Percentiles rank a stretch among this genome's conserved stretches.
Evolutionary conservation across 2,113 vertebrate genomes (phyloP).

Genomic region (Cygnus buccinator): DNA sequence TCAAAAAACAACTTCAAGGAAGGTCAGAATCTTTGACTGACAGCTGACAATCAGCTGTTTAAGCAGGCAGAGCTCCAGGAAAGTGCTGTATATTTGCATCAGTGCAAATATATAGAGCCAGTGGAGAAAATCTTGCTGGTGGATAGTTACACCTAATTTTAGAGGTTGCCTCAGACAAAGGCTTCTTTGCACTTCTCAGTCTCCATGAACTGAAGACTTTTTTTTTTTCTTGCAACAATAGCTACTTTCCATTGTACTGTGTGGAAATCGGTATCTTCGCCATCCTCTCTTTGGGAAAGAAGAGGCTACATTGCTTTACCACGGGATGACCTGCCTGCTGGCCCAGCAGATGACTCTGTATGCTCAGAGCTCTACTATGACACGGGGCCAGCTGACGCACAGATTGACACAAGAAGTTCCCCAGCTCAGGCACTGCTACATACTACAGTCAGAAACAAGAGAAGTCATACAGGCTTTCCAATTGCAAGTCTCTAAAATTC

Average conservation of each 20-base stretch:
- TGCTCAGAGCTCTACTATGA: neutral
- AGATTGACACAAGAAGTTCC: neutral
- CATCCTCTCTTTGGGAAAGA: neutral
- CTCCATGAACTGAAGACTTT: neutral
- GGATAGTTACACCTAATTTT: neutral
- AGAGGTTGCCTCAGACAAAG: neutral
- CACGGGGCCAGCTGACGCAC: neutral
- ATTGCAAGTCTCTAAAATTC: neutral
- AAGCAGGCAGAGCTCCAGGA: neutral
- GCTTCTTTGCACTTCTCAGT: neutral
- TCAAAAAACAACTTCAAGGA: neutral
- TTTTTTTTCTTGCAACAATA: neutral
- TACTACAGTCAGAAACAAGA: neutral
- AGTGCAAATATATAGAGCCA: neutral
- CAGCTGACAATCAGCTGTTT: neutral
- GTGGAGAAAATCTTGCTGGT: neutral
- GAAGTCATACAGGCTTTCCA: neutral
- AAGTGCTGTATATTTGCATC: rapidly evolving
- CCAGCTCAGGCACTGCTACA: neutral
- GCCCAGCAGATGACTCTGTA: neutral
- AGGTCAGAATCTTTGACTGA: neutral
- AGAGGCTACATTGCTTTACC: neutral
- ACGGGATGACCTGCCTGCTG: neutral
- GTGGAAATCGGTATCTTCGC: neutral
- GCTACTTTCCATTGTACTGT: neutral